Percentiles rank a stretch among this genome's conserved stretches.
These are phyloP conservation scores for Wiebesia pumilae DNA, from an alignment of 1,140 invertebrate species.

Conservation along the genomic window DNA sequence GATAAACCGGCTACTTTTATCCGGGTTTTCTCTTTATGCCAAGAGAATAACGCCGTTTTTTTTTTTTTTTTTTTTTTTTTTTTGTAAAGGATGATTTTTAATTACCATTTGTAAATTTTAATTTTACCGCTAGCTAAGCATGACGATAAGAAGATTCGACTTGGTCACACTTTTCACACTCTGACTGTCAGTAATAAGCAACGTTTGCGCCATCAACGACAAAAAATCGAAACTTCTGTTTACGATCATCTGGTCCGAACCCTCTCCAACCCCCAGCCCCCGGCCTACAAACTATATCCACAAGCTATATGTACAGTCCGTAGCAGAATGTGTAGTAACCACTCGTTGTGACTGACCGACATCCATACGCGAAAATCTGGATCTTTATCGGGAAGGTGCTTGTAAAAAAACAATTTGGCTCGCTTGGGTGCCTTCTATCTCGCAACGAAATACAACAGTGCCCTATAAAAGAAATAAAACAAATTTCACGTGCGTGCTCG, in stretches of 20 bases:
- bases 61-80: too few species aligned
- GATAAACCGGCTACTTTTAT: too few species aligned
- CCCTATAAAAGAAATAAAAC: too few species aligned
- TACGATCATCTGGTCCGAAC: conserved; percentile 40
- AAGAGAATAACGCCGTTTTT: too few species aligned
- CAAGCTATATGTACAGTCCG: not conserved
- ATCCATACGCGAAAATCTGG: not conserved
- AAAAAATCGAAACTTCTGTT: conserved; percentile 34
- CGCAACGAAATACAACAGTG: not conserved
- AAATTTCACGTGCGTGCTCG: not conserved
- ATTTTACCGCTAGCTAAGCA: too few species aligned
- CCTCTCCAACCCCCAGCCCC: not conserved
- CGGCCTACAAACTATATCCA: not conserved
- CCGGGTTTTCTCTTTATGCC: too few species aligned
- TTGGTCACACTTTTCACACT: too few species aligned
- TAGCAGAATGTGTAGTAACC: not conserved
- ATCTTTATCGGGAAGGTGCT: not conserved
- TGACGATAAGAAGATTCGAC: too few species aligned
- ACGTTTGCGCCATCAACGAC: conserved; percentile 24
- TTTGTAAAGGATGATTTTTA: too few species aligned
- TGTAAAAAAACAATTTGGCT: not conserved
- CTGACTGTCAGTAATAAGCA: too few species aligned
- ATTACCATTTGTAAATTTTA: too few species aligned
- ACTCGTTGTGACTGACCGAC: not conserved
- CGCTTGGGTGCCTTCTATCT: not conserved